Base-by-base conservation (phyloP, 2,888 invertebrate species). In the Phyllotreta cruciferae region DNA sequence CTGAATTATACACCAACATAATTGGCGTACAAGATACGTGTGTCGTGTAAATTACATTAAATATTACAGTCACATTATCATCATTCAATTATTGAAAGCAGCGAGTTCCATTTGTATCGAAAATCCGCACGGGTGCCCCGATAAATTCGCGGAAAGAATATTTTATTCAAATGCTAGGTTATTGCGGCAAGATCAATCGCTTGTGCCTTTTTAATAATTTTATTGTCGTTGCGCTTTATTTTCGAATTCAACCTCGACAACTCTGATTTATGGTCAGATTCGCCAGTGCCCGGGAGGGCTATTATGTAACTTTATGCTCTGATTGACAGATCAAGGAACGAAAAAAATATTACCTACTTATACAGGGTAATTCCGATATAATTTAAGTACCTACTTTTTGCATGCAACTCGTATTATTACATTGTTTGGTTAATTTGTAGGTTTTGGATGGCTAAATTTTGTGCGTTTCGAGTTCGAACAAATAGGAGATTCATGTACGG, bases 81-180 rank as follows among this genome's bases (percentile, higher is more conserved):
- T 49, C 49, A 44, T n/a, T 44, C 24, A 24, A 24, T 24, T 24
- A 24, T 11, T 44, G 11, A 13, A 44, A 14, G 52, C 14, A 11
- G 38, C 10, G 37, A 13, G 8, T 13, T 24, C 38, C 41, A 34
- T 55, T 57, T 63, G 56, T 62, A 50, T 52, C 34, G 44, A 24
- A 24, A 63, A 57, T 57, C 55, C 49, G 6, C 35, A 24, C 35
- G 11, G 38, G 5, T 24, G 24, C 24, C 24, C 24, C 49, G 63
- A 63, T 60, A 49, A 55, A 42, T 63, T 63, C 63, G 55, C 42
- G 60, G 54, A 54, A 63, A 49, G 42, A 63, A 63, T 60, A 55
- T 63, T 63, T 58, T 63, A 63, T 58, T 49, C 45, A 45, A 39
- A 45, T 8, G 9, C 13, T 8, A 9, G 8, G 24, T 37, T 34